These are phyloP conservation scores for Sciaenops ocellatus DNA, from an alignment of 2,797 vertebrate species.

Conservation along the genomic window DNA sequence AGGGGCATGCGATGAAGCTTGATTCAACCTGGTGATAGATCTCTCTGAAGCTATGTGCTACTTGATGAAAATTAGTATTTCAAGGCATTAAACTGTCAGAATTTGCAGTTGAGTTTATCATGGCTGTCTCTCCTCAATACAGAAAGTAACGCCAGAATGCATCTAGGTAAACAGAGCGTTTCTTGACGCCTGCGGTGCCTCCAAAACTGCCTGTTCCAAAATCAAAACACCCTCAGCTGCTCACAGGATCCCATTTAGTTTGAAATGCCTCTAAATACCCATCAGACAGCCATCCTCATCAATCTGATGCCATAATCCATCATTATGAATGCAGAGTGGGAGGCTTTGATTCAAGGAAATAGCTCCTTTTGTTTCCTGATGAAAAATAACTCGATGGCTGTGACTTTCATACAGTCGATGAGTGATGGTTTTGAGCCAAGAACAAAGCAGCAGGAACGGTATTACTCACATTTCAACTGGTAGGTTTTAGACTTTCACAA, in stretches of 20 bases:
- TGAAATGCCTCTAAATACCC: constrained; percentile 67
- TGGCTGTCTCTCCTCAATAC: background rate
- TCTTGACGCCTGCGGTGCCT: constrained; percentile 31
- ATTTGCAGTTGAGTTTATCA: background rate
- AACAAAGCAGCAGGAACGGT: constrained; percentile 52
- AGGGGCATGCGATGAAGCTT: no score
- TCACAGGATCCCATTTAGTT: constrained; percentile 60
- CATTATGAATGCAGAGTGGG: constrained; percentile 69
- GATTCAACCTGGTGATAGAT: no score
- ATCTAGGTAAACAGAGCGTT: constrained; percentile 37
- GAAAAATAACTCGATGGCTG: constrained; percentile 62
- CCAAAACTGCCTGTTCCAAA: constrained; percentile 50
- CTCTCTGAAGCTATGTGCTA: no score
- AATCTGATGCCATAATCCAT: constrained; percentile 70
- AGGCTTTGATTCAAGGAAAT: constrained; percentile 60
- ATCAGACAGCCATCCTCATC: constrained; percentile 62
- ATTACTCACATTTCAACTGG: constrained; percentile 49
- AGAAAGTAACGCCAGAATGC: constrained; percentile 20
- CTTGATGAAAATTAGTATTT: background rate
- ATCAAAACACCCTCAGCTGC: constrained; percentile 54
- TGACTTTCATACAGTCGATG: constrained; percentile 39
- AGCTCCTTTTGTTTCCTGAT: constrained; percentile 64
- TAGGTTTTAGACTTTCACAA: constrained; percentile 12
- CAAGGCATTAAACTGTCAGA: constrained; percentile 6
- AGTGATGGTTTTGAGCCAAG: constrained; percentile 51